Evolutionary conservation across 2,888 invertebrate genomes (phyloP).

Genomic region (Spicauda simplicius): DNA sequence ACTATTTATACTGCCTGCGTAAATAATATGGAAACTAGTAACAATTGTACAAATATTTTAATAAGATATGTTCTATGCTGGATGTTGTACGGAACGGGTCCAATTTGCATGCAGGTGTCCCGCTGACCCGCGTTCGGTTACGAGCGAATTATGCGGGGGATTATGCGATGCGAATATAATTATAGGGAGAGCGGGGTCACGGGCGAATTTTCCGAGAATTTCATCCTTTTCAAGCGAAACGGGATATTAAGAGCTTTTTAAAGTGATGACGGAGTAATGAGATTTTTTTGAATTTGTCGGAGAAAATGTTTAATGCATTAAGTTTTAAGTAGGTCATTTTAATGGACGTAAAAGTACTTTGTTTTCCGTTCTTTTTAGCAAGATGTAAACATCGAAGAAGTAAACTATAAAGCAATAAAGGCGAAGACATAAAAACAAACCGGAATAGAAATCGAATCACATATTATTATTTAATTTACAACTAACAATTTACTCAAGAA

Average conservation of each 20-base stretch:
- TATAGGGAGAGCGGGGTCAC: constrained; percentile 6
- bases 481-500: no score
- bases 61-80: neutral
- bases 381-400: no score
- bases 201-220: neutral
- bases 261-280: neutral
- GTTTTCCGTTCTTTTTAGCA: no score
- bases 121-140: constrained; percentile 10
- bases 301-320: no score
- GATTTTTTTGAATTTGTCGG: neutral
- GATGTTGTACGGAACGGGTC: neutral
- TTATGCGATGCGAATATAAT: constrained; percentile 24
- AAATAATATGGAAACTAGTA: no score
- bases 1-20: no score
- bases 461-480: no score
- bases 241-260: neutral
- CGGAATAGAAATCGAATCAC: no score
- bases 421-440: no score
- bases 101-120: constrained; percentile 22
- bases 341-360: no score
- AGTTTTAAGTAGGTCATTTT: no score
- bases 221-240: neutral
- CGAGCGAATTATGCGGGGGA: constrained; percentile 16
- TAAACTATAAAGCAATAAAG: no score
- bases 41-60: constrained; percentile 3